These are phyloP conservation scores for Coelogynopora nodosa DNA, from an alignment of 2,888 invertebrate genomes.

Conservation along the genomic window DNA sequence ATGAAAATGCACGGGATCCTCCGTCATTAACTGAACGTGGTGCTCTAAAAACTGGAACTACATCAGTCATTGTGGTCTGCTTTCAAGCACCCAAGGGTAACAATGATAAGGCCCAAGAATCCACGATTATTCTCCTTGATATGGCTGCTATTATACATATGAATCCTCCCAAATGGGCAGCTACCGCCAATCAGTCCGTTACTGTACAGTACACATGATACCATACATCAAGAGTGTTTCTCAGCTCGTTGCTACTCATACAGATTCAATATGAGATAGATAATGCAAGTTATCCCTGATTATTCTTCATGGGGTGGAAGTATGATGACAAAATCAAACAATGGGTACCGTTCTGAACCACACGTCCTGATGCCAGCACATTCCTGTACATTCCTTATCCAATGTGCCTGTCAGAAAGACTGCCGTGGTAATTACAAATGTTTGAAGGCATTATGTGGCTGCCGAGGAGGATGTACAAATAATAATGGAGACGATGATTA, in stretches of 20 bases:
- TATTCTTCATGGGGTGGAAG: too few relatives aligned
- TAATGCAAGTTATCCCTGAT: too few relatives aligned
- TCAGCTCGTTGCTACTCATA: neutral
- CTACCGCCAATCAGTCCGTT: neutral
- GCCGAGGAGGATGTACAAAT: too few relatives aligned
- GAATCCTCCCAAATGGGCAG: neutral
- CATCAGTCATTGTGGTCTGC: too few relatives aligned
- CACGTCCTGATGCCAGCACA: too few relatives aligned
- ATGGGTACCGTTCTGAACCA: too few relatives aligned
- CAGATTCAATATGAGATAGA: neutral
- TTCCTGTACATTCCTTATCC: too few relatives aligned
- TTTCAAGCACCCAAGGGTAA: neutral
- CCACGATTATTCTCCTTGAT: neutral
- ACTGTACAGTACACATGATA: neutral
- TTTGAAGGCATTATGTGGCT: too few relatives aligned
- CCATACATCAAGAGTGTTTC: neutral
- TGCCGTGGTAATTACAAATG: too few relatives aligned
- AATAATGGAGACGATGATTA: too few relatives aligned
- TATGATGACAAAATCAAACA: too few relatives aligned
- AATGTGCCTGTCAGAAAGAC: too few relatives aligned
- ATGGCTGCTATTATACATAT: neutral
- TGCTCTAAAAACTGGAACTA: neutral
- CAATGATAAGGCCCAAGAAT: neutral
- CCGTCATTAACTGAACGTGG: neutral
- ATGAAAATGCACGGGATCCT: neutral